Conservation (phyloP, 2,113 vertebrate species). For the Megalops atlanticus region DNA sequence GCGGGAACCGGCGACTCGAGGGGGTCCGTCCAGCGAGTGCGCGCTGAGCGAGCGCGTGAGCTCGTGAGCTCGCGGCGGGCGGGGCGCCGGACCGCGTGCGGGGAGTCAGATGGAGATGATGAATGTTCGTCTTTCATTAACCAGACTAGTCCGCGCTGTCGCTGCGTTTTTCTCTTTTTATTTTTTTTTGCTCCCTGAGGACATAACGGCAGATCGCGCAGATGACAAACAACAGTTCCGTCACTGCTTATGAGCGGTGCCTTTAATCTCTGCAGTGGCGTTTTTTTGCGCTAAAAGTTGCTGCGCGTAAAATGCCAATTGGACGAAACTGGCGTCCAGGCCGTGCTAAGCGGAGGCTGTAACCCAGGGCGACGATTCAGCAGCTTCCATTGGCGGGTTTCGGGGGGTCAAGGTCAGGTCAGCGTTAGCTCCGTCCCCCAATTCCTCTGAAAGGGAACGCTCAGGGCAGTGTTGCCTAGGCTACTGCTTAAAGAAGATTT, state of each 20-base stretch:
- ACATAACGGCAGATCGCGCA: not conserved
- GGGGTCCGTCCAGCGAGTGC: no score
- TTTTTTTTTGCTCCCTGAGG: no score
- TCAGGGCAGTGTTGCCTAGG: not conserved
- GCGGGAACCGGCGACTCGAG: not conserved
- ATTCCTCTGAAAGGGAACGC: not conserved
- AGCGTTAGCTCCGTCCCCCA: not conserved
- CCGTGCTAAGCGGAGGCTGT: not conserved
- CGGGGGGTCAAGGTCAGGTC: constrained; percentile 21
- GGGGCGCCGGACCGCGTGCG: not conserved
- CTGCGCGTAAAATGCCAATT: not conserved
- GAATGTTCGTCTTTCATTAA: not conserved
- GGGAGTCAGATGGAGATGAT: no score
- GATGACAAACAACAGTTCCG: not conserved
- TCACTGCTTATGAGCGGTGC: not conserved
- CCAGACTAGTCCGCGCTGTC: not conserved
- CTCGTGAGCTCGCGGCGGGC: not conserved
- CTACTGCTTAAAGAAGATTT: not conserved
- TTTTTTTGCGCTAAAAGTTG: not conserved
- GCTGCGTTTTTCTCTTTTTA: accelerated
- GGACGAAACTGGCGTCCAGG: not conserved
- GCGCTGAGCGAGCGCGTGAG: not conserved
- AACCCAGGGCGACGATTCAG: constrained; percentile 2
- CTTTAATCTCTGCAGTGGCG: not conserved
- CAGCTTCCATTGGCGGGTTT: constrained; percentile 2